These are phyloP conservation scores for Kryphioiulus occultus DNA, from an alignment of 2,888 invertebrate genomes.

Conservation along the genomic window DNA sequence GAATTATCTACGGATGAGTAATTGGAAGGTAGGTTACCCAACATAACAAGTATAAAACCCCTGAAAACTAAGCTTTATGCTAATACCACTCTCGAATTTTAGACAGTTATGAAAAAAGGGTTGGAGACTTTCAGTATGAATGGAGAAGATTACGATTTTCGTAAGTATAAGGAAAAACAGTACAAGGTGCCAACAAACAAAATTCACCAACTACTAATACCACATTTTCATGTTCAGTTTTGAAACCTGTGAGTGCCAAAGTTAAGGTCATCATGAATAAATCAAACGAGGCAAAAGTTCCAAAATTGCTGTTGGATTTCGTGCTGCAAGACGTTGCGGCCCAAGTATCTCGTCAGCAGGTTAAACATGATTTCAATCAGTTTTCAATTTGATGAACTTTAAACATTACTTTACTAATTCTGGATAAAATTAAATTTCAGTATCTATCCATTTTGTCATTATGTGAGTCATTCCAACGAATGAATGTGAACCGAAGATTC, in stretches of 20 bases:
- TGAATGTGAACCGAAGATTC: slow-evolving; percentile 73
- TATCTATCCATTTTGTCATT: slow-evolving; percentile 69
- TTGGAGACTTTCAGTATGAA: slow-evolving; percentile 79
- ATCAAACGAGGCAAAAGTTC: slow-evolving; percentile 65
- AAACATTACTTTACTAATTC: not conserved
- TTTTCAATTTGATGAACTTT: not conserved
- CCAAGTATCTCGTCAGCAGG: slow-evolving; percentile 73
- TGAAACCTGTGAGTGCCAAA: slow-evolving; percentile 80
- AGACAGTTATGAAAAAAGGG: slow-evolving; percentile 69
- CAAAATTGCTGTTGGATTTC: slow-evolving; percentile 61
- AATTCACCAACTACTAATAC: not conserved
- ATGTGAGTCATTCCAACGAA: slow-evolving; percentile 66
- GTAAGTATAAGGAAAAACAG: slow-evolving; percentile 67
- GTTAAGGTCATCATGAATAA: slow-evolving; percentile 78
- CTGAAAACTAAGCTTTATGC: too few species aligned
- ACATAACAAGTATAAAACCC: not conserved
- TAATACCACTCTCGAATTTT: slow-evolving; percentile 59
- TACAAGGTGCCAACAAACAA: not conserved
- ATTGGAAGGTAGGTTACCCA: slow-evolving; percentile 70
- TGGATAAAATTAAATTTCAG: slow-evolving; percentile 60
- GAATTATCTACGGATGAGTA: slow-evolving; percentile 60
- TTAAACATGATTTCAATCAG: slow-evolving; percentile 53
- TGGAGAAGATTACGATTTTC: slow-evolving; percentile 79
- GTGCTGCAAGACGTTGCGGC: slow-evolving; percentile 72
- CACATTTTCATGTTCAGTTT: slow-evolving; percentile 66